Conservation (phyloP, 2,888 invertebrate species). For the Athalia cordata region DNA sequence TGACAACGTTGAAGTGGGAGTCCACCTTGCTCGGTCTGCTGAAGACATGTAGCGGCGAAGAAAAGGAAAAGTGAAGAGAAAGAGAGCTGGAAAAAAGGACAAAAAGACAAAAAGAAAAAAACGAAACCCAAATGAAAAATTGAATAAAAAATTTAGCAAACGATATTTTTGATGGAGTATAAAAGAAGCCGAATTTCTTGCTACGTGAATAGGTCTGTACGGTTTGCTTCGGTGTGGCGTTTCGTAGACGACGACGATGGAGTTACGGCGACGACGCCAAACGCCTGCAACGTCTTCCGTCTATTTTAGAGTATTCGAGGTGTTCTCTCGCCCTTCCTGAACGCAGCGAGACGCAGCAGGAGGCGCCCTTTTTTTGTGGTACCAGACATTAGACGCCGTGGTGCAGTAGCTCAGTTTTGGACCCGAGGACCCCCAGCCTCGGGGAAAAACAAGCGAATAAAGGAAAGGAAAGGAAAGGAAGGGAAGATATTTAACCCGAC, state of each 20-base stretch:
- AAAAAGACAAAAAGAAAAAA: neutral
- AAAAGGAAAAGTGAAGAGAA: neutral
- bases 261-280: conserved; percentile 37
- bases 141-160: too few relatives aligned
- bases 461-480: conserved; percentile 7
- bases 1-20: conserved; percentile 22
- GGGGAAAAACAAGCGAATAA: conserved; percentile 40
- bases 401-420: too few relatives aligned
- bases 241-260: conserved; percentile 51
- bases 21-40: neutral
- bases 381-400: conserved; percentile 35
- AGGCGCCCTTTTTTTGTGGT: conserved; percentile 28
- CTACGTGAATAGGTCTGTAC: neutral
- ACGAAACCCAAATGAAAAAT: conserved; percentile 27
- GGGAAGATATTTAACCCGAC: conserved; percentile 36
- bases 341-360: conserved; percentile 26
- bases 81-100: too few relatives aligned
- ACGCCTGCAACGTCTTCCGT: conserved; percentile 15
- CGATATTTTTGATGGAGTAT: too few relatives aligned
- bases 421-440: conserved; percentile 41
- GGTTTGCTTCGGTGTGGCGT: conserved; percentile 11
- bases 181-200: too few relatives aligned
- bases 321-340: neutral
- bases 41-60: neutral
- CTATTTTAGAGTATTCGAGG: conserved; percentile 29